Percentiles rank a stretch among this genome's conserved stretches.
phyloP scores from a whole-genome alignment of 2,113 vertebrate species.

The Paradoxurus hermaphroditus region DNA sequence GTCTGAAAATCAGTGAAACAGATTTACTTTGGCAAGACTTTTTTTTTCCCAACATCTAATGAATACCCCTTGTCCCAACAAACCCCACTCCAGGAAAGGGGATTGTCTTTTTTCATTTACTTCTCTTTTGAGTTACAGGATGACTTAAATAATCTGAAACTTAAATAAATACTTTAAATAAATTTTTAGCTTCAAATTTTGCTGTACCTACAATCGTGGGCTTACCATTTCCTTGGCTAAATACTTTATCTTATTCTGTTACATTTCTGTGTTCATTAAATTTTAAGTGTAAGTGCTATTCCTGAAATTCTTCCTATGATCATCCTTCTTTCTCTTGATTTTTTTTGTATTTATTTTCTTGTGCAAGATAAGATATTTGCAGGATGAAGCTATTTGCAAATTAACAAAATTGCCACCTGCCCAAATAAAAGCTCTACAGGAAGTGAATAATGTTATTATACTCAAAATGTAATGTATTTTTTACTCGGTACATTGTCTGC shows the following conservation, averaged over 20 bases:
- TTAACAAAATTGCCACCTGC: background rate
- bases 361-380: background rate
- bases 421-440: background rate
- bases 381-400: background rate
- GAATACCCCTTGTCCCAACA: background rate
- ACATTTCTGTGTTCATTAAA: background rate
- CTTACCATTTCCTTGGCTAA: background rate
- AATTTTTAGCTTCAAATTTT: slow-evolving; percentile 10
- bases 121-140: background rate
- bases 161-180: background rate
- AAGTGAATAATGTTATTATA: background rate
- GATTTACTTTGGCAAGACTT: background rate
- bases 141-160: slow-evolving; percentile 31
- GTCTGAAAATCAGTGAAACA: background rate
- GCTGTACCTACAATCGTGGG: background rate
- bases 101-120: background rate
- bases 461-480: background rate
- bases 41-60: background rate
- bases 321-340: background rate
- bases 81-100: background rate
- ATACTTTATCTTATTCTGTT: background rate
- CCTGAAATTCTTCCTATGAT: background rate
- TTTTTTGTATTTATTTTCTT: slow-evolving; percentile 13
- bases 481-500: background rate
- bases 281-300: background rate